These are phyloP conservation scores for Paragorgia papillata DNA, from an alignment of 92 coral and sea anemone genomes.

Conservation along the genomic window DNA sequence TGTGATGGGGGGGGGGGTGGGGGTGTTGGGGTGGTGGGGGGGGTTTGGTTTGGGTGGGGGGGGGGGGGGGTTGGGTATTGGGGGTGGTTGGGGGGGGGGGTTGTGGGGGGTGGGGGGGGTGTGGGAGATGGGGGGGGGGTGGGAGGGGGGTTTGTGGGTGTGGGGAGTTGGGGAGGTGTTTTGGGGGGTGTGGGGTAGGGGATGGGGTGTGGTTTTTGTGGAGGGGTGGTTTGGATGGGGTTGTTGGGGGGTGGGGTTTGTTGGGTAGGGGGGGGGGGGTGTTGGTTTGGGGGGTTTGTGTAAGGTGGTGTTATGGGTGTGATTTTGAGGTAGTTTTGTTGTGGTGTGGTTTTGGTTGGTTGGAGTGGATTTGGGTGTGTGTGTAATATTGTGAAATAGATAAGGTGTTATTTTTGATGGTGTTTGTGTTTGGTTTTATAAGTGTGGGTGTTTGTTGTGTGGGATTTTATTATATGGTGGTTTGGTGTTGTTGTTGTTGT, in stretches of 20 bases:
- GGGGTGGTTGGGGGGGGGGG: no score
- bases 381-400: background rate
- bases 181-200: no score
- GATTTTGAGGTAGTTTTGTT: constrained; percentile 1
- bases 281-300: background rate
- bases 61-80: constrained; percentile 3
- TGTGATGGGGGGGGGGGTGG: constrained; percentile 1
- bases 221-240: constrained; percentile 3
- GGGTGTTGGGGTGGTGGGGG: constrained; percentile 9
- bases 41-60: constrained; percentile 3
- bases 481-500: no score
- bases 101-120: no score
- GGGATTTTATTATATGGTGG: no score
- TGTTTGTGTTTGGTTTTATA: no score
- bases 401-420: background rate
- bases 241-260: background rate
- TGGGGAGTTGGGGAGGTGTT: background rate
- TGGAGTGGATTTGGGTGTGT: background rate
- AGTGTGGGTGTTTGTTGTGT: no score
- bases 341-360: background rate
- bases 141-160: no score
- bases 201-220: no score
- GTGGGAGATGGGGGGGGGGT: no score
- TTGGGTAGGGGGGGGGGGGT: constrained; percentile 2
- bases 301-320: background rate